Percentiles rank a stretch among this genome's conserved stretches.
These are phyloP conservation scores for Lypha dubia DNA, from an alignment of 2,888 invertebrate species.

Conservation along the genomic window DNA sequence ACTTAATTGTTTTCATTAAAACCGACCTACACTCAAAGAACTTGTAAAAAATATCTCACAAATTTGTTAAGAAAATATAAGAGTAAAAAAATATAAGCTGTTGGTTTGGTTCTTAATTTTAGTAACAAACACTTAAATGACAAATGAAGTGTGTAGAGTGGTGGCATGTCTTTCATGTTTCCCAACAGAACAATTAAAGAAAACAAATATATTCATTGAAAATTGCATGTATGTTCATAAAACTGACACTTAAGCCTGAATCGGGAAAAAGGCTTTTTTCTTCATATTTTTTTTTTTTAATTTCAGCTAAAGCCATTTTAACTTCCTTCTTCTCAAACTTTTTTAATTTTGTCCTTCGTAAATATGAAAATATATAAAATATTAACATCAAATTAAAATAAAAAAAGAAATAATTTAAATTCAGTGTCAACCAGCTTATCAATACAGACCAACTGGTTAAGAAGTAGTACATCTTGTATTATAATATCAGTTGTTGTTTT, in stretches of 20 bases:
- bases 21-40: not conserved
- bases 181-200: slow-evolving; percentile 37
- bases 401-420: slow-evolving; percentile 24
- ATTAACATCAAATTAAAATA: not conserved
- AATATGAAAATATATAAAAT: not conserved
- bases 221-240: slow-evolving; percentile 51
- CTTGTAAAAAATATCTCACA: slow-evolving; percentile 11
- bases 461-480: slow-evolving; percentile 21
- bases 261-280: not conserved
- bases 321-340: too few species aligned
- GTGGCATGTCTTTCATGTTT: slow-evolving; percentile 26
- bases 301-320: slow-evolving; percentile 36
- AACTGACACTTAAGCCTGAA: slow-evolving; percentile 44
- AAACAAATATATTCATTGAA: slow-evolving; percentile 52
- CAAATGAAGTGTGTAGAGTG: slow-evolving; percentile 37
- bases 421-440: slow-evolving; percentile 32
- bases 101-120: slow-evolving; percentile 16
- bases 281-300: slow-evolving; percentile 45
- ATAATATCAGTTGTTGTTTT: not conserved
- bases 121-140: slow-evolving; percentile 26
- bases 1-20: slow-evolving; percentile 23
- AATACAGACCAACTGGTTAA: slow-evolving; percentile 30
- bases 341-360: slow-evolving; percentile 1
- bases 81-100: not conserved
- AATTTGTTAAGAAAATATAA: slow-evolving; percentile 2